Evolutionary conservation across 1,140 invertebrate genomes (phyloP).

Genomic region (Drosophila parvula): DNA sequence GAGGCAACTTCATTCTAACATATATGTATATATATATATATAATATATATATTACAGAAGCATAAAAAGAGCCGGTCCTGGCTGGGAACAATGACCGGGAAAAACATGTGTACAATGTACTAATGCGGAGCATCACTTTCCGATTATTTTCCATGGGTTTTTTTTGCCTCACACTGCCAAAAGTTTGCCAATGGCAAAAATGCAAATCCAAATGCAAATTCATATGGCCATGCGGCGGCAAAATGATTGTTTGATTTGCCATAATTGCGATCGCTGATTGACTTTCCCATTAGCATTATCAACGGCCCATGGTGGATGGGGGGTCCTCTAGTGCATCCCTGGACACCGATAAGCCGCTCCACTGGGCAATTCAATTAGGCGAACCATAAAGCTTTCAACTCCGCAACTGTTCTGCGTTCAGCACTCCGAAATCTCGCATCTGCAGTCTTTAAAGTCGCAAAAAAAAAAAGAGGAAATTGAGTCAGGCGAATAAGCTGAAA

Average conservation of each 20-base stretch:
- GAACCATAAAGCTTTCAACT: conserved; percentile 10
- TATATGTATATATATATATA: no score
- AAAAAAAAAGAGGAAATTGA: conserved; percentile 9
- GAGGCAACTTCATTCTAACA: conserved; percentile 29
- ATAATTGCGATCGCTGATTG: conserved; percentile 43
- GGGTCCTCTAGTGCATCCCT: neutral
- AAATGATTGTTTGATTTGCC: conserved; percentile 15
- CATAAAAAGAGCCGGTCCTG: neutral
- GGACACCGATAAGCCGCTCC: conserved; percentile 14
- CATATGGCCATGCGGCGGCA: neutral
- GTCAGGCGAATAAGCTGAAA: conserved; percentile 12
- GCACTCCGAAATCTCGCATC: conserved; percentile 4
- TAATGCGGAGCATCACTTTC: conserved; percentile 11
- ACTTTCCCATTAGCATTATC: conserved; percentile 50
- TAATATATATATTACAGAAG: neutral
- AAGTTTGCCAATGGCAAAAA: conserved; percentile 1
- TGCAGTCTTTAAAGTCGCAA: conserved; percentile 13
- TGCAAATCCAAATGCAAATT: conserved; percentile 19
- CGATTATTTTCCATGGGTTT: conserved; percentile 11
- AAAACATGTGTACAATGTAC: conserved; percentile 8
- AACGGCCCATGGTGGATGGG: neutral
- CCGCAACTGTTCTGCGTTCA: neutral
- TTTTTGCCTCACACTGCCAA: neutral
- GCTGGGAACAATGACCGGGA: conserved; percentile 10
- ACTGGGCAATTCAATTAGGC: conserved; percentile 22